Evolutionary conservation across 2,888 invertebrate genomes (phyloP).

Genomic region (Caenorhabditis auriculariae): DNA sequence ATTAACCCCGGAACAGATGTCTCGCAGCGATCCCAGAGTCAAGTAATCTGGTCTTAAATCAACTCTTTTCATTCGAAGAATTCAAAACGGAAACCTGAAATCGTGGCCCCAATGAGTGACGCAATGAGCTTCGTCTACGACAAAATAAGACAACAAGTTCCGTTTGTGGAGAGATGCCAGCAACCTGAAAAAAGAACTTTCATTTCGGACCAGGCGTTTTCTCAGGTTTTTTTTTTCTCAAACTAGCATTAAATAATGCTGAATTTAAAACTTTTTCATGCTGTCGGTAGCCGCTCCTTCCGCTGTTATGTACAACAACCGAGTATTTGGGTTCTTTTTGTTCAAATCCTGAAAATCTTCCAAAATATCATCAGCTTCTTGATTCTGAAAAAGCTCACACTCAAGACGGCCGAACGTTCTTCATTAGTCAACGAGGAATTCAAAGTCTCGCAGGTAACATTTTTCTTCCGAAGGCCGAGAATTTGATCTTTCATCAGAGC

Average conservation of each 20-base stretch:
- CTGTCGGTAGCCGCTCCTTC: constrained; percentile 83
- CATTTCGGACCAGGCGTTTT: too few relatives aligned
- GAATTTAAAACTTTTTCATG: constrained; percentile 53
- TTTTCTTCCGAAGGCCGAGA: constrained; percentile 77
- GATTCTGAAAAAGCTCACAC: constrained; percentile 48
- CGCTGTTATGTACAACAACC: constrained; percentile 90
- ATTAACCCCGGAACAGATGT: constrained; percentile 71
- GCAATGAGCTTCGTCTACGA: constrained; percentile 96
- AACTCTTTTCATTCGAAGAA: neutral
- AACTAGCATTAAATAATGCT: too few relatives aligned
- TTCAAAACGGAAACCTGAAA: constrained; percentile 69
- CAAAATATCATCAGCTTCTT: neutral
- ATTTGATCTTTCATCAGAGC: constrained; percentile 86
- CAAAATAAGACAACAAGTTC: constrained; percentile 82
- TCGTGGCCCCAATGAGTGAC: constrained; percentile 99
- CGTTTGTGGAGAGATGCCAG: constrained; percentile 62
- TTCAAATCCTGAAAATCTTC: constrained; percentile 49
- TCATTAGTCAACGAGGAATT: constrained; percentile 84
- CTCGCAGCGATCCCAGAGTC: constrained; percentile 77
- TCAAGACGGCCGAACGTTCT: constrained; percentile 78
- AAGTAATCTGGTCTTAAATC: constrained; percentile 81
- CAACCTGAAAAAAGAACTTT: constrained; percentile 6
- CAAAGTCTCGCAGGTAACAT: constrained; percentile 82
- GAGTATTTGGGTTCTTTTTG: constrained; percentile 72
- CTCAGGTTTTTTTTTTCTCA: too few relatives aligned